Conservation (phyloP, 2,113 vertebrate species). For the Sceloporus undulatus region DNA sequence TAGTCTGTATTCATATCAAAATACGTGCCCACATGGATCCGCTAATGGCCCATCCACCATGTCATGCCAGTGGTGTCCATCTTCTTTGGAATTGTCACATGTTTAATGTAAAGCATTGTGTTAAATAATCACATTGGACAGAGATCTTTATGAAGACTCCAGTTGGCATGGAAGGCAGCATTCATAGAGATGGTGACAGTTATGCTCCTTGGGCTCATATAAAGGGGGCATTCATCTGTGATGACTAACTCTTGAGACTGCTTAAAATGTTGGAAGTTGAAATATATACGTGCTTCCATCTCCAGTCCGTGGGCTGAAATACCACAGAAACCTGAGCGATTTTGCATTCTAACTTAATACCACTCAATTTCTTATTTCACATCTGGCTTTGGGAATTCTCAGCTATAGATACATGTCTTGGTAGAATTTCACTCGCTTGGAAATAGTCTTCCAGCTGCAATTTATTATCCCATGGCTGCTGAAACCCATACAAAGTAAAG, state of each 20-base stretch:
- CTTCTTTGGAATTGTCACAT: background rate
- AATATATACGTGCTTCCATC: background rate
- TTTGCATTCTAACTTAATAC: background rate
- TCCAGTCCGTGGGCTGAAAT: conserved; percentile 1
- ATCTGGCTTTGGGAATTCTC: conserved; percentile 56
- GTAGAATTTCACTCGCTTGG: conserved; percentile 54
- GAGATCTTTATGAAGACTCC: background rate
- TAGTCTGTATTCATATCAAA: background rate
- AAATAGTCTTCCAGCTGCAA: conserved; percentile 67
- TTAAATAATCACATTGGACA: background rate
- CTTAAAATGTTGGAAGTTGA: background rate
- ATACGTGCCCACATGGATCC: background rate
- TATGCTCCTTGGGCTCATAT: background rate
- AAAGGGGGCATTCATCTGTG: too few relatives aligned
- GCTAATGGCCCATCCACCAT: too few relatives aligned
- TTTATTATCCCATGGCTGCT: conserved; percentile 60
- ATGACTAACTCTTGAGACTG: background rate
- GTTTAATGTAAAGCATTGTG: background rate
- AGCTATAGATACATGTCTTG: conserved; percentile 43
- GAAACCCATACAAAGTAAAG: conserved; percentile 45
- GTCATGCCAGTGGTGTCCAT: background rate
- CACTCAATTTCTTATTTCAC: conserved; percentile 35
- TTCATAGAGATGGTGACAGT: background rate
- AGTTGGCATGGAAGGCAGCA: background rate
- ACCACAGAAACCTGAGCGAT: background rate